Evolutionary conservation across 1,140 invertebrate species (phyloP).

Genomic region (Venustaconcha ellipsiformis): DNA sequence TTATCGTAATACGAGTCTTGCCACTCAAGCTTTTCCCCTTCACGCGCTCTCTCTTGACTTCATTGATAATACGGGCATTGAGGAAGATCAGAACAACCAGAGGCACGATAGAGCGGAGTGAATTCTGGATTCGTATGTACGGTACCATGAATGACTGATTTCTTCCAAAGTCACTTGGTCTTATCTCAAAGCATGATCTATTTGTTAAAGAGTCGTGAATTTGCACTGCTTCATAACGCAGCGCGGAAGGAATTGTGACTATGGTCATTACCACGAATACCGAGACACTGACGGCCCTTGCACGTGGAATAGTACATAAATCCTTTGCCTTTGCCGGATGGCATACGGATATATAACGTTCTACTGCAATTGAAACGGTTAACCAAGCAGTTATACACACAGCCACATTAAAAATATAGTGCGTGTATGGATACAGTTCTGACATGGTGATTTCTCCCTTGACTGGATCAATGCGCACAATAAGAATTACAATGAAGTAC

Average conservation of each 20-base stretch:
- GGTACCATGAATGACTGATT: slow-evolving; percentile 75
- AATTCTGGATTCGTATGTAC: slow-evolving; percentile 77
- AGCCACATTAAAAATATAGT: slow-evolving; percentile 67
- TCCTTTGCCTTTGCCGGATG: slow-evolving; percentile 88
- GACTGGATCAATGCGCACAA: slow-evolving; percentile 45
- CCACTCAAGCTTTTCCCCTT: slow-evolving; percentile 58
- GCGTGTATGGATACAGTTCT: slow-evolving; percentile 64
- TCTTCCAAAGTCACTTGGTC: slow-evolving; percentile 55
- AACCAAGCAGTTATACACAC: slow-evolving; percentile 83
- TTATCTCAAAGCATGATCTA: slow-evolving; percentile 40
- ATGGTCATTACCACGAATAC: slow-evolving; percentile 61
- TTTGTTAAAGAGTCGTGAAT: slow-evolving; percentile 37
- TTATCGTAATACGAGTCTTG: slow-evolving; percentile 77
- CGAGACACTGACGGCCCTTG: slow-evolving; percentile 50
- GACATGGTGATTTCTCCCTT: slow-evolving; percentile 45
- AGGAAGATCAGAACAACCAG: slow-evolving; percentile 61
- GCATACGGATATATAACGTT: slow-evolving; percentile 95
- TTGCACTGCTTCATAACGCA: slow-evolving; percentile 57
- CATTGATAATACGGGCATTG: slow-evolving; percentile 80
- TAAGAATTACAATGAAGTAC: slow-evolving; percentile 76
- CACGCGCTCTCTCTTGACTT: slow-evolving; percentile 71
- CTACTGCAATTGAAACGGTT: slow-evolving; percentile 93
- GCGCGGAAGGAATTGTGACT: slow-evolving; percentile 58
- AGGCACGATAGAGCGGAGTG: slow-evolving; percentile 77
- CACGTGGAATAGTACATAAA: slow-evolving; percentile 79